These are phyloP conservation scores for Malthinus flaveolus DNA, from an alignment of 2,888 invertebrate genomes.

Conservation along the genomic window DNA sequence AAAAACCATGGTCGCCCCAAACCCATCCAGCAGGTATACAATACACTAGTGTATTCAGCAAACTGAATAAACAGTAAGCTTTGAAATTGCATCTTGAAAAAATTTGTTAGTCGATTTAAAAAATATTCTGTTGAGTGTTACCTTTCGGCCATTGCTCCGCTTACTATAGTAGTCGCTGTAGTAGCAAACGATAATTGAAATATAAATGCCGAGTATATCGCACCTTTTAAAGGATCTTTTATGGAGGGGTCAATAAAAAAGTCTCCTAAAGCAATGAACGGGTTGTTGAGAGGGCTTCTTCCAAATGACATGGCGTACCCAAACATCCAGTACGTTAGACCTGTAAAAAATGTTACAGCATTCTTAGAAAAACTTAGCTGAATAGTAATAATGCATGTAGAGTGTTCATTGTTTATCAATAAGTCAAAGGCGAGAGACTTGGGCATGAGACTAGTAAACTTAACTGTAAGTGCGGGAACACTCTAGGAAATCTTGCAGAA, in stretches of 20 bases:
- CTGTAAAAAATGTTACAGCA: constrained; percentile 43
- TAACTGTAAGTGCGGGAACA: too few relatives aligned
- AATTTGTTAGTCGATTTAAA: not conserved
- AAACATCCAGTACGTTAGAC: constrained; percentile 92
- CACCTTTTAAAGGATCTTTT: constrained; percentile 78
- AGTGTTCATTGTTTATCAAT: too few relatives aligned
- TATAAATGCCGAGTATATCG: constrained; percentile 83
- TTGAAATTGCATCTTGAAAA: constrained; percentile 79
- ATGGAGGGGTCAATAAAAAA: constrained; percentile 78
- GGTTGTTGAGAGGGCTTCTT: constrained; percentile 69
- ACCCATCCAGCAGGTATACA: constrained; percentile 94
- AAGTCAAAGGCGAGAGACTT: too few relatives aligned
- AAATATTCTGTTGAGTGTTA: constrained; percentile 44
- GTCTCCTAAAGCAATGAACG: constrained; percentile 82
- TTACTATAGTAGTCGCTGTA: constrained; percentile 88
- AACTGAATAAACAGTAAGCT: constrained; percentile 88
- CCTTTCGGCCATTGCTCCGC: constrained; percentile 95
- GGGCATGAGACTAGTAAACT: too few relatives aligned
- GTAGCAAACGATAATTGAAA: constrained; percentile 92
- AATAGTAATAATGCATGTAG: not conserved
- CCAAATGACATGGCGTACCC: constrained; percentile 93
- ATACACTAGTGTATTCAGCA: constrained; percentile 86
- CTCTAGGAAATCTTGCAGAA: too few relatives aligned
- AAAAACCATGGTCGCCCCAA: constrained; percentile 87
- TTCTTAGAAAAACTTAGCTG: not conserved